Base-by-base conservation (phyloP, 2,797 vertebrate genomes). In the Gymnothorax javanicus region DNA sequence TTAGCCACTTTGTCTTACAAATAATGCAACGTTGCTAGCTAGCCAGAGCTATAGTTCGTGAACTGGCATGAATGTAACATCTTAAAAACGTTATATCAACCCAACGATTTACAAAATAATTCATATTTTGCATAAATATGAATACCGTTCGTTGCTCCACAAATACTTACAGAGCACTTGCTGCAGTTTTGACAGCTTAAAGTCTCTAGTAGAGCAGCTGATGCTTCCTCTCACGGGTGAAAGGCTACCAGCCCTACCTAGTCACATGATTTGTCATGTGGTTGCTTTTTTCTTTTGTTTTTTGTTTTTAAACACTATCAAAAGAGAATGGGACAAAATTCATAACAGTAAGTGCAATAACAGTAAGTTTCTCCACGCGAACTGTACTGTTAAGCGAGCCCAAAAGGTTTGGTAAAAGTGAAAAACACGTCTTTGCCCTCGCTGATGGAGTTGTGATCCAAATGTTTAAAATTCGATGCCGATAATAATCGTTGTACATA, bases 211-310 rank as follows among this genome's bases (percentile, higher is more conserved):
- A 58, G 60, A 27, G 56, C 62, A 90, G 90, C 90, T 86, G 86
- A 88, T 87, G 79, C 88, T 85, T 86, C 57, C 60, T 50, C 69
- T 43, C 54, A 25, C 82, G 60, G 69, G 54, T 85, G 71, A 86
- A 87, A 86, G 71, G 86, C 86, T 84, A 79, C 84, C 91, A 73
- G 89, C 91, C 90, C 91, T 89, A 88, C 88, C 92, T 89, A 89
- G 86, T 95, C 95, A 95, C 92, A 94, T 96, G 95, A 94, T 88
- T 60, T 84, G 25, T 79, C 87, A 88, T 25, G 85, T 88, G 87
- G 84, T 27, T 50, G 25, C 27, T 11, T 27, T 43, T n/a, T 64
- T 5, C 6, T 73, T 77, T 4, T 13, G 12, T 77, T 13, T 27
- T 58, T 59, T 67, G 73, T 17, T 5, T 60, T 17, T 54, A 54